Conservation (phyloP, 2,113 vertebrate genomes). For the Opisthocomus hoazin region DNA sequence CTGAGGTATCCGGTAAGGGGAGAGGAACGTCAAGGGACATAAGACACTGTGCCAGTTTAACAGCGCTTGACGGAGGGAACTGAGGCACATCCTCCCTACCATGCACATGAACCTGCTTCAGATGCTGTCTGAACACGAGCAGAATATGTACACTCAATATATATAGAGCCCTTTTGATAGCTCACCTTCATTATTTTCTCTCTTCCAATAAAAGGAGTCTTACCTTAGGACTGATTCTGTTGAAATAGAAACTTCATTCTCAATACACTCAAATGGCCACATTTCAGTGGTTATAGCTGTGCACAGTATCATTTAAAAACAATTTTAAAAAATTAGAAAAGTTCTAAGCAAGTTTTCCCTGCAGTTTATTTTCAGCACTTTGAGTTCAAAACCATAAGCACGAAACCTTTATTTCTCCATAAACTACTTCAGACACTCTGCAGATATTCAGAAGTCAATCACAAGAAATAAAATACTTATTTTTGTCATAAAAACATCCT, state of each 20-base stretch:
- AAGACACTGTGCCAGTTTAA: background rate
- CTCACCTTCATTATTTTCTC: background rate
- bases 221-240: background rate
- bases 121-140: accelerated
- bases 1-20: background rate
- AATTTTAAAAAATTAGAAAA: background rate
- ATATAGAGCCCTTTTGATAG: background rate
- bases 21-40: background rate
- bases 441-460: background rate
- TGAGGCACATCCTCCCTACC: background rate
- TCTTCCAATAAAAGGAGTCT: background rate
- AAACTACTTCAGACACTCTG: accelerated
- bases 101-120: background rate
- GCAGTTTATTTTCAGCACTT: background rate
- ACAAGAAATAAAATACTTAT: background rate
- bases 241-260: background rate
- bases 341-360: background rate
- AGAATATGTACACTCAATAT: accelerated
- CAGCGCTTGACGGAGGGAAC: background rate
- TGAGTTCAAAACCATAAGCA: background rate
- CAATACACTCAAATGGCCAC: background rate
- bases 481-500: background rate
- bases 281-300: background rate
- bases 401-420: background rate
- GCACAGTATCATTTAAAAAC: background rate